Percentiles rank a stretch among this genome's conserved stretches.
Evolutionary conservation across 2,113 vertebrate species (phyloP).

Genomic region (Willisornis vidua): DNA sequence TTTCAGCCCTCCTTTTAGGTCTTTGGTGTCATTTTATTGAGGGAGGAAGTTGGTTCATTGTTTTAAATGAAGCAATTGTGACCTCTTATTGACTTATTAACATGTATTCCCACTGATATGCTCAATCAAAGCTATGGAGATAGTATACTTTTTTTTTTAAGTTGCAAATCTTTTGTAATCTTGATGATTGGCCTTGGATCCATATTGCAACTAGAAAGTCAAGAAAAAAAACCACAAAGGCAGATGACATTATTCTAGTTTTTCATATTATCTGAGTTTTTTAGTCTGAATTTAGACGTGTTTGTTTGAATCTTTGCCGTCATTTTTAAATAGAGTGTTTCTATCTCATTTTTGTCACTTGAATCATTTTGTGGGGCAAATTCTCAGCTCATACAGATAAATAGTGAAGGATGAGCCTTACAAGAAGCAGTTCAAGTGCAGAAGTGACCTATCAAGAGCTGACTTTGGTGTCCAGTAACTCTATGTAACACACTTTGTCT

Average conservation of each 20-base stretch:
- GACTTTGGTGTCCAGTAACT: not conserved
- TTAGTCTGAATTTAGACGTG: not conserved
- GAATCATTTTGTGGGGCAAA: not conserved
- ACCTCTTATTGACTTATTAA: not conserved
- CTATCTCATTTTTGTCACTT: not conserved
- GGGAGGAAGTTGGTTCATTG: rapidly evolving
- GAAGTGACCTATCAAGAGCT: not conserved
- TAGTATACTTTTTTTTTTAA: not conserved
- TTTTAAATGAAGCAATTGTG: not conserved
- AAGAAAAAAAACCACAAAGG: not conserved
- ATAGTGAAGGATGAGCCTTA: not conserved
- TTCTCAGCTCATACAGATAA: not conserved
- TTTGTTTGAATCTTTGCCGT: not conserved
- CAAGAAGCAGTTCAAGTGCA: not conserved
- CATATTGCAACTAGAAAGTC: not conserved
- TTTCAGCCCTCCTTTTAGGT: not conserved
- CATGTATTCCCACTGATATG: not conserved
- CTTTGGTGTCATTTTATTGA: rapidly evolving
- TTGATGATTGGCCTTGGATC: not conserved
- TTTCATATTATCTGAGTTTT: not conserved
- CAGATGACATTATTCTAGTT: not conserved
- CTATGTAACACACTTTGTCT: not conserved
- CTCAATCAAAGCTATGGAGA: not conserved
- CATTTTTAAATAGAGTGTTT: not conserved
- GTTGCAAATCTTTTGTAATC: not conserved